Evolutionary conservation across 2,113 vertebrate species (phyloP).

Genomic region (Myrmecophaga tridactyla): DNA sequence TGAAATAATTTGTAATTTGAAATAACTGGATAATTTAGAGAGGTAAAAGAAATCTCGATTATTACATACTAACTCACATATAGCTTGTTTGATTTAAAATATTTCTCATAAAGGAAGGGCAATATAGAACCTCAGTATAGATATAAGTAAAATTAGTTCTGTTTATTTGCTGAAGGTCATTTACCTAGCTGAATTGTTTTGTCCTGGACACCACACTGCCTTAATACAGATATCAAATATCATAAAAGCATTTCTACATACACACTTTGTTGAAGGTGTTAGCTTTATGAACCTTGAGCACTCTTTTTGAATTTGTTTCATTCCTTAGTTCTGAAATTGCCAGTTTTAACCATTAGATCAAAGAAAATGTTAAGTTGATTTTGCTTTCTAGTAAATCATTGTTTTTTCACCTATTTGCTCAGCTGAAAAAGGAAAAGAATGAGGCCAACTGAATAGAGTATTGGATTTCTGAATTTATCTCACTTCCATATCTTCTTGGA

Average conservation of each 20-base stretch:
- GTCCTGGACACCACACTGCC: neutral
- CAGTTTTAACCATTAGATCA: conserved; percentile 12
- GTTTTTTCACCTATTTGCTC: neutral
- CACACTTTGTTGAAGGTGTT: neutral
- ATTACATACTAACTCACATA: neutral
- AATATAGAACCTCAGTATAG: neutral
- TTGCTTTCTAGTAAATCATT: conserved; percentile 6
- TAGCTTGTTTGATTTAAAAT: conserved; percentile 28
- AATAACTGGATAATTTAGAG: neutral
- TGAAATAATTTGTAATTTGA: neutral
- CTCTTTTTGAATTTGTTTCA: conserved; percentile 18
- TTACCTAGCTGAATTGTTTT: conserved; percentile 3
- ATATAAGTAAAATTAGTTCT: conserved; percentile 3
- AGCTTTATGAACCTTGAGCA: neutral
- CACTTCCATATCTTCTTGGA: neutral
- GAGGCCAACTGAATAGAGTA: neutral
- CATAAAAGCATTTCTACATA: neutral
- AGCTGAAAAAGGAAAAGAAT: conserved; percentile 25
- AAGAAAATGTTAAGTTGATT: neutral
- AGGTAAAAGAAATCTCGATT: neutral
- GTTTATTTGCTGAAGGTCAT: neutral
- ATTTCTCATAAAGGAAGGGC: neutral
- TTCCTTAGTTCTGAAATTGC: conserved; percentile 36
- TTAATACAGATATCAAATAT: neutral
- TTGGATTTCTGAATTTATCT: conserved; percentile 28